A percentile compares a stretch with the other conserved stretches of the same genome.
Evolutionary conservation across 2,888 invertebrate species (phyloP).

Genomic region (Plebejus anna): DNA sequence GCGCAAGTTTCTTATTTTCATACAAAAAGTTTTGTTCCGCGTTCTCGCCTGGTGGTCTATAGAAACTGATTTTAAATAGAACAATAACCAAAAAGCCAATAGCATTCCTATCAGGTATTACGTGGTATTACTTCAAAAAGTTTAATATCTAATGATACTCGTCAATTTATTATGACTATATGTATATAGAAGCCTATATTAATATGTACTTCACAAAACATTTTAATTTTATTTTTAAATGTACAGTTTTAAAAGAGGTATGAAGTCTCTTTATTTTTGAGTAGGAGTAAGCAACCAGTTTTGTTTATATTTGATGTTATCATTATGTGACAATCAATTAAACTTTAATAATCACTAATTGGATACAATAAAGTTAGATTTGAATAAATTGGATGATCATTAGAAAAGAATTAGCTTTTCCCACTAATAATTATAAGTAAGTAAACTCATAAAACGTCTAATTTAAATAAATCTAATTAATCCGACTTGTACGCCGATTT

Average conservation of each 20-base stretch:
- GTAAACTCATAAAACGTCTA: slow-evolving; percentile 6
- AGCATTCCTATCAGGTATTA: background rate
- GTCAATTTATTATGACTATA: no score
- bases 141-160: no score
- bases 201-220: no score
- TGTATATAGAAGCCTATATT: no score
- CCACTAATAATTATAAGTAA: slow-evolving; percentile 12
- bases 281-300: background rate
- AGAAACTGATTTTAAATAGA: background rate
- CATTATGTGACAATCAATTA: slow-evolving; percentile 24
- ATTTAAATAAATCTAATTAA: slow-evolving; percentile 27
- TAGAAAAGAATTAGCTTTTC: slow-evolving; percentile 22
- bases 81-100: background rate
- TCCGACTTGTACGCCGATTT: slow-evolving; percentile 21
- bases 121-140: background rate
- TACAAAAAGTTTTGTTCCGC: slow-evolving; percentile 20
- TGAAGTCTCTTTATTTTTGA: background rate
- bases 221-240: no score
- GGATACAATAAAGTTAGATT: slow-evolving; percentile 16
- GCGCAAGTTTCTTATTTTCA: slow-evolving; percentile 21
- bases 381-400: slow-evolving; percentile 8
- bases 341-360: slow-evolving; percentile 1
- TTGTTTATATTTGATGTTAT: slow-evolving; percentile 7
- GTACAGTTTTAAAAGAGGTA: background rate
- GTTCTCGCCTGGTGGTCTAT: slow-evolving; percentile 21